Conservation (phyloP, 2,797 vertebrate genomes). For the Poeciliopsis gracilis region DNA sequence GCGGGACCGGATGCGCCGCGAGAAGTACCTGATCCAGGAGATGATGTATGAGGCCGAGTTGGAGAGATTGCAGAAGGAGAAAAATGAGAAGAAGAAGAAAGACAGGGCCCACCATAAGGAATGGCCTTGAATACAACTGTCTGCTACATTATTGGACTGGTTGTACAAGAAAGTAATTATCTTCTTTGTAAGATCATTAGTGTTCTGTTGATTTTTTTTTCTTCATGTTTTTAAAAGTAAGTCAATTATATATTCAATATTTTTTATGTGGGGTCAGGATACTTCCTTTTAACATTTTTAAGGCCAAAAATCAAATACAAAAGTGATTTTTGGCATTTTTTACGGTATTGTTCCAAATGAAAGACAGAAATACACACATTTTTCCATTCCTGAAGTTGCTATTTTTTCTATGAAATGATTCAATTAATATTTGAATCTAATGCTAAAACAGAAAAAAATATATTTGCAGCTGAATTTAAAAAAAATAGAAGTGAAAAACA, state of each 20-base stretch:
- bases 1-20: slow-evolving; percentile 92
- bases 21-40: slow-evolving; percentile 97
- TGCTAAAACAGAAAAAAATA: background rate
- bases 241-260: background rate
- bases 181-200: background rate
- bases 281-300: background rate
- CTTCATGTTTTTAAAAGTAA: background rate
- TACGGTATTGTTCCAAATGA: background rate
- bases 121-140: slow-evolving; percentile 86
- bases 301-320: background rate
- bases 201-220: background rate
- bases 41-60: slow-evolving; percentile 98
- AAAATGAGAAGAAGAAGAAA: slow-evolving; percentile 81
- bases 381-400: background rate
- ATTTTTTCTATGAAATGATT: background rate
- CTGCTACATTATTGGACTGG: slow-evolving; percentile 27
- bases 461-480: background rate
- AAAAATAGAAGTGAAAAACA: background rate
- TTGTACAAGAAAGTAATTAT: slow-evolving; percentile 5
- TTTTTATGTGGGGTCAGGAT: background rate
- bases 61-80: slow-evolving; percentile 91
- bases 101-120: slow-evolving; percentile 92
- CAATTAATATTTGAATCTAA: background rate
- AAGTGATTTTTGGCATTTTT: background rate
- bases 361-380: background rate